Conservation (phyloP, 2,113 vertebrate genomes). For the Halichoerus grypus region DNA sequence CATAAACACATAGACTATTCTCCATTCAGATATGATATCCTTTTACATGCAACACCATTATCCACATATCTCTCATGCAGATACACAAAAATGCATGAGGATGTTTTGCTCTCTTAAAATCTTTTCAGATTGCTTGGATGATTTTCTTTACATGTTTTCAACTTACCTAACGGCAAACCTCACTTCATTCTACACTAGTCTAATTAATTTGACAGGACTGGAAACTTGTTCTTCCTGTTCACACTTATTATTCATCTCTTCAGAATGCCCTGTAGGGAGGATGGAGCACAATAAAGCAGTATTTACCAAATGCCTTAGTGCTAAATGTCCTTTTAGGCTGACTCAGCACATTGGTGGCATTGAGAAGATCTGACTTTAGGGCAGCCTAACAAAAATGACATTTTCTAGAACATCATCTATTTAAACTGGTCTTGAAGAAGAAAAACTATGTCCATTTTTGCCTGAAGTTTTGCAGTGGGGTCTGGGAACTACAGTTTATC, state of each 20-base stretch:
- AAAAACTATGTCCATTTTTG: constrained; percentile 53
- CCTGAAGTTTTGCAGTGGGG: constrained; percentile 61
- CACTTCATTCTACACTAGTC: constrained; percentile 81
- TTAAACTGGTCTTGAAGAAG: constrained; percentile 76
- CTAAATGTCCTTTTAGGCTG: constrained; percentile 85
- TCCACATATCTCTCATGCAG: background rate
- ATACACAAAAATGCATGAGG: background rate
- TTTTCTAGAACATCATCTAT: constrained; percentile 79
- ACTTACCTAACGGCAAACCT: constrained; percentile 83
- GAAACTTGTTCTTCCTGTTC: constrained; percentile 88
- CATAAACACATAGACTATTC: background rate
- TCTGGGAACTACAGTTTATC: constrained; percentile 69
- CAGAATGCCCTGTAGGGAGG: constrained; percentile 84
- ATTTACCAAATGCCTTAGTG: constrained; percentile 81
- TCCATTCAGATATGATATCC: background rate
- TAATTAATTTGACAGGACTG: constrained; percentile 88
- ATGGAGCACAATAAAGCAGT: constrained; percentile 76
- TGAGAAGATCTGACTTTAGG: constrained; percentile 82
- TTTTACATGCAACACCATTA: background rate
- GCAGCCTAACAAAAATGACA: constrained; percentile 83
- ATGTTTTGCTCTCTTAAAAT: background rate
- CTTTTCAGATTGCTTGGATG: constrained; percentile 73
- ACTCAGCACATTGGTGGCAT: constrained; percentile 74
- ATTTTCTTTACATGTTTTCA: constrained; percentile 82
- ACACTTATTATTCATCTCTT: constrained; percentile 87